A percentile compares a stretch with the other conserved stretches of the same genome.
These are phyloP conservation scores for Sarcophaga variegata DNA, from an alignment of 2,888 invertebrate genomes.

Conservation along the genomic window DNA sequence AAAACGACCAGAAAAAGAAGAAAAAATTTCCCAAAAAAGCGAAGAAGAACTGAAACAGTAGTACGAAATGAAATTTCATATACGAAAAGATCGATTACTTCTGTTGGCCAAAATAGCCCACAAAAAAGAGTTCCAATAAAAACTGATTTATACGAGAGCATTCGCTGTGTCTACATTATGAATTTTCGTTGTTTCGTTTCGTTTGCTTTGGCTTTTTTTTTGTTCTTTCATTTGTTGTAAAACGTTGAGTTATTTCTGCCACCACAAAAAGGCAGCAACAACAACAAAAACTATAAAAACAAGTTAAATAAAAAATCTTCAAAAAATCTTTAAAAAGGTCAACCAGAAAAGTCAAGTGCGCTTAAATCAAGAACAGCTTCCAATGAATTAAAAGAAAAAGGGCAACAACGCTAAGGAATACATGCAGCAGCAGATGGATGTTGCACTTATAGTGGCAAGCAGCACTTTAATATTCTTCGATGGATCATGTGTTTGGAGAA, in stretches of 20 bases:
- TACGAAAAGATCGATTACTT: slow-evolving; percentile 61
- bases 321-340: slow-evolving; percentile 57
- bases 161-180: neutral
- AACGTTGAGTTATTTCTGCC: slow-evolving; percentile 47
- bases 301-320: slow-evolving; percentile 63
- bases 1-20: slow-evolving; percentile 8
- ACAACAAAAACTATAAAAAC: slow-evolving; percentile 26
- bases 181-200: neutral
- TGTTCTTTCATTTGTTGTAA: slow-evolving; percentile 38
- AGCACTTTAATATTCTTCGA: slow-evolving; percentile 19
- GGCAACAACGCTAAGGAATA: slow-evolving; percentile 47
- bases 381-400: slow-evolving; percentile 63
- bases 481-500: slow-evolving; percentile 40
- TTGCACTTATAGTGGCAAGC: neutral
- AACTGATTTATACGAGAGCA: neutral
- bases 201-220: slow-evolving; percentile 7
- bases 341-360: slow-evolving; percentile 68
- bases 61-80: slow-evolving; percentile 59
- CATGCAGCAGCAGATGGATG: neutral
- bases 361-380: slow-evolving; percentile 69
- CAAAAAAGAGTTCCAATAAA: neutral
- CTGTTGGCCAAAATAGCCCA: slow-evolving; percentile 40
- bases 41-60: slow-evolving; percentile 59
- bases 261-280: neutral
- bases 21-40: slow-evolving; percentile 21